phyloP scores from a whole-genome alignment of 2,113 vertebrate genomes.

The Erpornis zantholeuca region DNA sequence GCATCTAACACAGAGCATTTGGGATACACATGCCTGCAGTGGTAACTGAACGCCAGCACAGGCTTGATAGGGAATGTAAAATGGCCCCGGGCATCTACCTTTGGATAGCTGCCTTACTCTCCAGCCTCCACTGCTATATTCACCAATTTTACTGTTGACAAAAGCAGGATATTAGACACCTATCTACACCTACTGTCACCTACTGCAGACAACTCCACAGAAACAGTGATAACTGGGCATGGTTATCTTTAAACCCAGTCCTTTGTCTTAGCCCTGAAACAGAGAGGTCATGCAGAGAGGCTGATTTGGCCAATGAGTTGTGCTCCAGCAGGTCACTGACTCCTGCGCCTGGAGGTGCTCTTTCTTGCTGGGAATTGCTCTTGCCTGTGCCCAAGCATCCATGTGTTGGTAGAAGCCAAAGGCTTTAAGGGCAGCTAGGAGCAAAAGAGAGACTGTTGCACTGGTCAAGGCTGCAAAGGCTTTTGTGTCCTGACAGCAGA shows the following conservation, averaged over 20 bases:
- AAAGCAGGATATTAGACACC: not conserved
- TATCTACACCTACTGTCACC: too few species aligned
- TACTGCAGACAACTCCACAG: accelerated
- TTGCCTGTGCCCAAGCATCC: not conserved
- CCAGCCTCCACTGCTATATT: not conserved
- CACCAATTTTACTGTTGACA: not conserved
- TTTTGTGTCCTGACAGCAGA: not conserved
- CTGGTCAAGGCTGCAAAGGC: not conserved
- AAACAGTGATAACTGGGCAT: not conserved
- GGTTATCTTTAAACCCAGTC: not conserved
- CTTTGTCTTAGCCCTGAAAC: not conserved
- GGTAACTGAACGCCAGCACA: not conserved
- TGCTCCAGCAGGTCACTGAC: not conserved
- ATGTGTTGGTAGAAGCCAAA: not conserved
- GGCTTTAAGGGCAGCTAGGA: not conserved
- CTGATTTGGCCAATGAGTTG: accelerated
- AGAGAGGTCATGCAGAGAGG: not conserved
- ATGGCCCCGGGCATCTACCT: not conserved
- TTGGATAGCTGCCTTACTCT: not conserved
- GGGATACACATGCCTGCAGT: not conserved
- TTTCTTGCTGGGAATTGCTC: not conserved
- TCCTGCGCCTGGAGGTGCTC: not conserved
- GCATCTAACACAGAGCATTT: not conserved
- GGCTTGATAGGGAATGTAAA: not conserved
- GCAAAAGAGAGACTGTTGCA: not conserved